phyloP scores from a whole-genome alignment of 2,113 vertebrate species.

The Patagioenas fasciata region DNA sequence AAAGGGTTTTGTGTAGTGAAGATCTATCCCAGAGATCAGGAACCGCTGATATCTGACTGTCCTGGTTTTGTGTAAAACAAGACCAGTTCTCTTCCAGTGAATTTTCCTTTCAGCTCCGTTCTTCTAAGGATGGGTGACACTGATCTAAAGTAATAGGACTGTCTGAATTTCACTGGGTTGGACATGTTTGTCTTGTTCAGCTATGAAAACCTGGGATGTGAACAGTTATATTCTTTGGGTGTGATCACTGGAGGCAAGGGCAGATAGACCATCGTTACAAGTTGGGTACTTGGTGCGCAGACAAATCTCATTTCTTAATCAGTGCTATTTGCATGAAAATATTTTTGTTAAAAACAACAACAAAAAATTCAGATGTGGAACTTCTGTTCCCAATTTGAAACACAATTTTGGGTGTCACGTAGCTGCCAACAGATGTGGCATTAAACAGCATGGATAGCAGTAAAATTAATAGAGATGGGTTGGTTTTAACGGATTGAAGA shows the following conservation, averaged over 20 bases:
- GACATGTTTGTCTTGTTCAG: not conserved
- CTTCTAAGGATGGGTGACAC: too few species aligned
- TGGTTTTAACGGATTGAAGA: not conserved
- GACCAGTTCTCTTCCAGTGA: too few species aligned
- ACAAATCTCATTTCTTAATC: not conserved
- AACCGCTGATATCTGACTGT: not conserved
- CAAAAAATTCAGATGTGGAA: not conserved
- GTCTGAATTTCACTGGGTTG: not conserved
- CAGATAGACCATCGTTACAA: not conserved
- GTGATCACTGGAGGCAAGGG: not conserved
- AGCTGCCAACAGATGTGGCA: not conserved
- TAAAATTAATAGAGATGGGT: not conserved
- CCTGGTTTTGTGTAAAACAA: too few species aligned
- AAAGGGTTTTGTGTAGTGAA: not conserved
- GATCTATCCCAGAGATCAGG: not conserved
- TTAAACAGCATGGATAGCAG: not conserved
- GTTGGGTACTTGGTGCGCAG: not conserved
- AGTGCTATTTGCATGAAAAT: not conserved
- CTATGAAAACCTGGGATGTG: not conserved
- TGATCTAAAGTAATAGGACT: not conserved
- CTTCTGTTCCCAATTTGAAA: not conserved
- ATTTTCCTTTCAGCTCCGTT: too few species aligned
- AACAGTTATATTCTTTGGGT: not conserved
- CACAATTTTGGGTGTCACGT: not conserved
- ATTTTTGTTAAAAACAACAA: not conserved